Percentiles rank a stretch among this genome's conserved stretches.
phyloP scores from a whole-genome alignment of 1,140 invertebrate genomes.

The Pseudomyrmex concolor region DNA sequence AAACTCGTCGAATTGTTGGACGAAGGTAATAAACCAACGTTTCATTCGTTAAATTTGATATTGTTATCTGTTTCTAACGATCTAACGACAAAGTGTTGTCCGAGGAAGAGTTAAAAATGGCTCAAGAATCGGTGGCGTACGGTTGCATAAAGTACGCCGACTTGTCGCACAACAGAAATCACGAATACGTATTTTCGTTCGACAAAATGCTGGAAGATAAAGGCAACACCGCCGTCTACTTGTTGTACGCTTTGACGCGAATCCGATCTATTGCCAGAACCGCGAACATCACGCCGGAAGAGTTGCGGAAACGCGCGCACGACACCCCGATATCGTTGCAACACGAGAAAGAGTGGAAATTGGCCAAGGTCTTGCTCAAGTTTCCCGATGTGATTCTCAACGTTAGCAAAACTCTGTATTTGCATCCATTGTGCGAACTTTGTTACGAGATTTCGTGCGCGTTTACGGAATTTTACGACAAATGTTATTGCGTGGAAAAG shows the following conservation, averaged over 20 bases:
- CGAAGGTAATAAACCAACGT: slow-evolving; percentile 89
- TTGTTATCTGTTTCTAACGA: not conserved
- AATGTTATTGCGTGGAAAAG: slow-evolving; percentile 98
- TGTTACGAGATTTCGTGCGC: slow-evolving; percentile 96
- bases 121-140: slow-evolving; percentile 97
- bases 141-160: slow-evolving; percentile 99
- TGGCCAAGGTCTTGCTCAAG: slow-evolving; percentile 94
- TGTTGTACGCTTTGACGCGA: slow-evolving; percentile 97
- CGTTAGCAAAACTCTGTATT: slow-evolving; percentile 93
- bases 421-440: slow-evolving; percentile 97
- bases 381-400: slow-evolving; percentile 95
- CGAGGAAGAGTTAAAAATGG: slow-evolving; percentile 92
- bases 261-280: slow-evolving; percentile 96
- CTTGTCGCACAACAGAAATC: slow-evolving; percentile 95
- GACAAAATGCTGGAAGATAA: slow-evolving; percentile 99
- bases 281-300: slow-evolving; percentile 87
- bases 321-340: slow-evolving; percentile 89
- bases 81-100: slow-evolving; percentile 91
- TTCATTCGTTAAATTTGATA: slow-evolving; percentile 4
- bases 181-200: slow-evolving; percentile 99
- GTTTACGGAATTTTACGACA: slow-evolving; percentile 99
- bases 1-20: slow-evolving; percentile 96
- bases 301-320: slow-evolving; percentile 86
- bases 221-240: slow-evolving; percentile 99
- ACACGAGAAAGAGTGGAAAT: slow-evolving; percentile 97